A percentile compares a stretch with the other conserved stretches of the same genome.
Evolutionary conservation across 2,888 invertebrate species (phyloP).

Genomic region (Orthosia gothica): DNA sequence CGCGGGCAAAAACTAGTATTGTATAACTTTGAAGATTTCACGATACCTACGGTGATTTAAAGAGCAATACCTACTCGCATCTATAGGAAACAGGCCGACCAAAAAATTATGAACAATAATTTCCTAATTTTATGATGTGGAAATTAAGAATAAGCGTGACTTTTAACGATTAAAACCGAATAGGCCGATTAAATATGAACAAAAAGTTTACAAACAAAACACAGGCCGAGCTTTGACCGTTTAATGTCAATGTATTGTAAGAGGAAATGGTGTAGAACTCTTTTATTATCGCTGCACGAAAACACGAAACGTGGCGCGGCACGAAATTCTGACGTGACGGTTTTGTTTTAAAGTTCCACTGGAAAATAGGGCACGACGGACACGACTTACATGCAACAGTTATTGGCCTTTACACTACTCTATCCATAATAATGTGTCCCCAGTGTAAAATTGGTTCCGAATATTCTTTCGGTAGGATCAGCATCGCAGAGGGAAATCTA

Average conservation of each 20-base stretch:
- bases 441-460: conserved; percentile 14
- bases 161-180: conserved; percentile 15
- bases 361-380: conserved; percentile 9
- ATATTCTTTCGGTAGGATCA: background rate
- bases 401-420: background rate
- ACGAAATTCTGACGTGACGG: conserved; percentile 15
- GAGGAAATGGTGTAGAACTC: conserved; percentile 45
- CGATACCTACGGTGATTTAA: background rate
- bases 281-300: conserved; percentile 32
- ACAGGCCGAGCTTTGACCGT: conserved; percentile 41
- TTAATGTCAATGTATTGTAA: conserved; percentile 32
- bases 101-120: background rate
- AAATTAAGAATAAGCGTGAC: conserved; percentile 4
- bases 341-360: conserved; percentile 5
- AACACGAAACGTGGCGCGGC: conserved; percentile 21
- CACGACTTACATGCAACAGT: conserved; percentile 14
- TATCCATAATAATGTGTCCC: background rate
- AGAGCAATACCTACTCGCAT: background rate
- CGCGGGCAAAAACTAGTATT: too few relatives aligned
- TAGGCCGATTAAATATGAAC: conserved; percentile 14
- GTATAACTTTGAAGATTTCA: too few relatives aligned
- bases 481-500: background rate
- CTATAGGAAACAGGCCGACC: background rate
- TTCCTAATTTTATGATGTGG: conserved; percentile 6
- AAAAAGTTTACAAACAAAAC: conserved; percentile 16